Evolutionary conservation across 2,888 invertebrate genomes (phyloP), one percentile per base, ranked within the genome.

Genomic region (Temnothorax rugatulus): DNA sequence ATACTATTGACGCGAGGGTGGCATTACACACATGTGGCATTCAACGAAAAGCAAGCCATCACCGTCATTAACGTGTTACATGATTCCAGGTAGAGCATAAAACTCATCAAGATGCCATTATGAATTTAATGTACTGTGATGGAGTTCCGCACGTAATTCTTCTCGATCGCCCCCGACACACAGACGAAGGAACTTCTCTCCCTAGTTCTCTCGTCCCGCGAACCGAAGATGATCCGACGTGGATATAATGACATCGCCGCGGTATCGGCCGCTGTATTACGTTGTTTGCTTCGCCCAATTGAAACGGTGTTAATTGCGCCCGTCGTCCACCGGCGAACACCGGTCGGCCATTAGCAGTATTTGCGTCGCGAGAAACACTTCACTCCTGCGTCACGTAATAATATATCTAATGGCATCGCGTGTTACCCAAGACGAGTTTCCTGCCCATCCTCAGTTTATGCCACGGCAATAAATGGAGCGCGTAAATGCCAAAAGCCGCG

Each of bases 401-500:
- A 79, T 66, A 66, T 66, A 25, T 79, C 79, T 79, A 79, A 79
- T 79, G 79, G 79, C 71, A 68, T 79, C 79, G 71, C 34, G 59
- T 71, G 25, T 59, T 79, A 79, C 13, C 34, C 71, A 47, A 68
- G 77, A 77, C 79, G 47, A 34, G 79, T 71, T 79, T 79, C 71
- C 79, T 79, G 79, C 79, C 71, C 71, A 71, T 79, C 79, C 71
- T 79, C 79, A 57, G 79, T 79, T 79, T 79, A 79, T 79, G 71
- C 71, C 21, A 21, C 79, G 57, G 47, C 47, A 59, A 71, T 79
- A 79, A 79, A 79, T 79, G 79, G 79, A 71, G 71, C 79, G 71
- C 59, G 79, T 71, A 79, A 79, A 79, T 79, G 71, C 79, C 71
- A 79, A 79, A 79, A 79, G 79, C 71, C 79, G 47, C 29, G 44